Evolutionary conservation across 2,113 vertebrate species (phyloP), one percentile per base, ranked within the genome.

Genomic region (Boleophthalmus pectinirostris): DNA sequence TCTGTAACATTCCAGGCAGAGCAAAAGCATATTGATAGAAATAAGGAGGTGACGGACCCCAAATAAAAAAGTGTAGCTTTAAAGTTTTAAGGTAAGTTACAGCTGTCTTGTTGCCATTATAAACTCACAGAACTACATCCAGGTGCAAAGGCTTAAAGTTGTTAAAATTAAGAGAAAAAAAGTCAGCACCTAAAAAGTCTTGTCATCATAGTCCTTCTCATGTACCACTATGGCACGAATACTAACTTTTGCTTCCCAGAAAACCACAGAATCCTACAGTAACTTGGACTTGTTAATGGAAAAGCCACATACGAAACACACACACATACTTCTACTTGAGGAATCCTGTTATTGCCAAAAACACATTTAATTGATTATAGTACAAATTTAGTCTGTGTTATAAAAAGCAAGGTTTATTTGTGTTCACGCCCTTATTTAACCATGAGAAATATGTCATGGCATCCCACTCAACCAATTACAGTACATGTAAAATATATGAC

Each of bases 201-300:
- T 82, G 83, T 84, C 83, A 79, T 83, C 70, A 49, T 29, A 29
- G 29, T 51, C 82, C 79, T 82, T 82, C 75, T 88, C 72, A 64
- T 83, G 78, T 83, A 72, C 61, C 75, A 49, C 12, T 77, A 74
- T 83, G 74, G 72, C 82, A 80, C 56, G 1, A 33, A 60, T 20
- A 80, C 72, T 73, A 72, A 82, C n/a, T 23, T 1, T 10, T 25
- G 64, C 67, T 38, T 75, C 51, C 56, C 46, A 58, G 66, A 69
- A 66, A 35, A 38, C 72, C 74, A 56, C 53, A 72, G 61, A 29
- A 23, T 43, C 11, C 20, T 21, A 43, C 3, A 21, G 29, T 9
- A 64, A 13, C 33, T 38, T 38, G 29, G 18, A 38, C 29, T 12
- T 64, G 10, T 64, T 64, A 38, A 38, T 64, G 33, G 33, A 64